A percentile compares a stretch with the other conserved stretches of the same genome.
Conservation (phyloP, 1,140 invertebrate genomes). For the Drosophila kikkawai region DNA sequence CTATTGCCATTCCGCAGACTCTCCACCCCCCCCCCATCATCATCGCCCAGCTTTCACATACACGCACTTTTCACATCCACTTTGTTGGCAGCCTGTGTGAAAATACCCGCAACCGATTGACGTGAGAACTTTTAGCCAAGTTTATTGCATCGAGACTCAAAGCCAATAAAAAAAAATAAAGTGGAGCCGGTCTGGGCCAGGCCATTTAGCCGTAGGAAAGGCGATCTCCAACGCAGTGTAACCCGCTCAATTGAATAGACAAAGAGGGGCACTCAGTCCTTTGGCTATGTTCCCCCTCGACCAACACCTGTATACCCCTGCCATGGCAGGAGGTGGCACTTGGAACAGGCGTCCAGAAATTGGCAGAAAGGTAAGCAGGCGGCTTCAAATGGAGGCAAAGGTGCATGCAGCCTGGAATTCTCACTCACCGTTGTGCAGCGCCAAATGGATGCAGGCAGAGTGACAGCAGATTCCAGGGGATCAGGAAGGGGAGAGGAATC, state of each 20-base stretch:
- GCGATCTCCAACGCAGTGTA: conserved; percentile 32
- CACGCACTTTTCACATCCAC: conserved; percentile 38
- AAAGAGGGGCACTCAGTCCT: conserved; percentile 43
- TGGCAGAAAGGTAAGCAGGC: conserved; percentile 10
- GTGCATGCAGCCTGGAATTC: conserved; percentile 21
- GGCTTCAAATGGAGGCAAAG: not conserved
- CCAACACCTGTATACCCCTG: not conserved
- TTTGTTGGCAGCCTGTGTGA: conserved; percentile 5
- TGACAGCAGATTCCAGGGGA: conserved; percentile 18
- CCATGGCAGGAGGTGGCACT: conserved; percentile 39
- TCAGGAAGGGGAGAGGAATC: not conserved
- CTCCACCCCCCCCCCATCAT: not conserved
- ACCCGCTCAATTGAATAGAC: conserved; percentile 62
- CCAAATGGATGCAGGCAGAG: conserved; percentile 26
- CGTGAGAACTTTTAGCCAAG: conserved; percentile 51
- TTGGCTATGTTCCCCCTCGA: not conserved
- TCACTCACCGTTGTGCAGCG: conserved; percentile 22
- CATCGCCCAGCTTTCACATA: conserved; percentile 14
- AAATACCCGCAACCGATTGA: conserved; percentile 37
- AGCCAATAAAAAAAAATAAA: conserved; percentile 49
- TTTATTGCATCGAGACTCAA: conserved; percentile 46
- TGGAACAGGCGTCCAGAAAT: conserved; percentile 50
- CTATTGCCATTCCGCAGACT: conserved; percentile 3
- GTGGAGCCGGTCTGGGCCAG: not conserved
- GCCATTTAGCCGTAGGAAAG: conserved; percentile 44